Evolutionary conservation across 2,113 vertebrate species (phyloP).

Genomic region (Ptyas mucosa): DNA sequence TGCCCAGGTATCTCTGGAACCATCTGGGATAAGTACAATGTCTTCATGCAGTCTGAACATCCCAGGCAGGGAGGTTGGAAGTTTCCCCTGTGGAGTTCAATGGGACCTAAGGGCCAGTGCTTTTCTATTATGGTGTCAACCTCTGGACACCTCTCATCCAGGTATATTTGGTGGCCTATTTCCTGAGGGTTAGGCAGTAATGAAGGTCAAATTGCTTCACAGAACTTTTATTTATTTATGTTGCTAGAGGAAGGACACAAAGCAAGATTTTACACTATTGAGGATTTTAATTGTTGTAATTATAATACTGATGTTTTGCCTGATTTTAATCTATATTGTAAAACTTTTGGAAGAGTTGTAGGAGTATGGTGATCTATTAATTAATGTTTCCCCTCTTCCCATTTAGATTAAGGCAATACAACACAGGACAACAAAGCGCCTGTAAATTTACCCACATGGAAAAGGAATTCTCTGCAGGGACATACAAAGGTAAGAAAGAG

Average conservation of each 20-base stretch:
- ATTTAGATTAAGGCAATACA: not conserved
- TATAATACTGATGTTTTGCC: not conserved
- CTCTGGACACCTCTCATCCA: not conserved
- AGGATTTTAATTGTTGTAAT: not conserved
- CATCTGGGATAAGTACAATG: not conserved
- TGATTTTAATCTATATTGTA: not conserved
- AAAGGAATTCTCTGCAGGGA: not conserved
- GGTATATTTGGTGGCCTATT: not conserved
- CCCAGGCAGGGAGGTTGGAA: not conserved
- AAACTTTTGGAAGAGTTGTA: not conserved
- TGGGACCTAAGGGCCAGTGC: not conserved
- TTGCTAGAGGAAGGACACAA: not conserved
- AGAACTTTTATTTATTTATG: not conserved
- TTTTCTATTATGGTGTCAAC: not conserved
- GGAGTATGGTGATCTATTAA: not conserved
- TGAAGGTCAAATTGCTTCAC: not conserved
- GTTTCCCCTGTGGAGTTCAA: not conserved
- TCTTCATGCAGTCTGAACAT: not conserved
- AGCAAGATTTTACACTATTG: not conserved
- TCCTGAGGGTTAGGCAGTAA: not conserved
- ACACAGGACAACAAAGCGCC: not conserved
- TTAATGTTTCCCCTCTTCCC: not conserved
- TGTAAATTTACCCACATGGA: not conserved
- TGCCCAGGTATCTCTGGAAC: not conserved
- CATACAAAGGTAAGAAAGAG: not conserved